A percentile compares a stretch with the other conserved stretches of the same genome.
Conservation (phyloP, 2,797 vertebrate genomes). For the Acipenser transmontanus region DNA sequence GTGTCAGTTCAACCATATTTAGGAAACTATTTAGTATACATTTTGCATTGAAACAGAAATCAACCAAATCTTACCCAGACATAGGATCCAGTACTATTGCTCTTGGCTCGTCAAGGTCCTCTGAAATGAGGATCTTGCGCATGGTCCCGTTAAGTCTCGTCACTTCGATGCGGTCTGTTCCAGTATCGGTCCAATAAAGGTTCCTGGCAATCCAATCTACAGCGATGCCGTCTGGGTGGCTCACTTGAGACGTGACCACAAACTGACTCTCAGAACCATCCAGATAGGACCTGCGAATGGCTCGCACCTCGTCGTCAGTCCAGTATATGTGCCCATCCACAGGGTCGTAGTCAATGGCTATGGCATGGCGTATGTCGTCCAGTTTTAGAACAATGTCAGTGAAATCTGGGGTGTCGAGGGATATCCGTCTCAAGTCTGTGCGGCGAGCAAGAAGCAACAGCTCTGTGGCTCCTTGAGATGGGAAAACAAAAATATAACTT, state of each 20-base stretch:
- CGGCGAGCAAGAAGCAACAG: conserved; percentile 83
- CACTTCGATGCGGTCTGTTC: conserved; percentile 92
- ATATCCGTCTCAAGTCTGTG: conserved; percentile 86
- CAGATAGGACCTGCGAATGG: conserved; percentile 79
- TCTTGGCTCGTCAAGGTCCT: conserved; percentile 89
- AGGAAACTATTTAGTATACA: too few relatives aligned
- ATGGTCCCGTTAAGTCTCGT: conserved; percentile 91
- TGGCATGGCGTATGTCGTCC: conserved; percentile 91
- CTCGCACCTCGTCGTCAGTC: conserved; percentile 90
- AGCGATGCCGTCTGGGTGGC: conserved; percentile 88
- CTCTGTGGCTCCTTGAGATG: conserved; percentile 72
- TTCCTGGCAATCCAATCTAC: conserved; percentile 95
- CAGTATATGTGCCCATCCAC: conserved; percentile 89
- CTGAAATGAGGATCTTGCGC: conserved; percentile 91
- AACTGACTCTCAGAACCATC: conserved; percentile 83
- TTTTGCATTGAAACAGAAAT: too few relatives aligned
- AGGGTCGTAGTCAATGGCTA: conserved; percentile 92
- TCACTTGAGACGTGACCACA: conserved; percentile 84
- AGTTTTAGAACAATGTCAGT: conserved; percentile 86
- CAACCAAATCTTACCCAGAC: conserved; percentile 64
- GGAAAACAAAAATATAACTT: background rate
- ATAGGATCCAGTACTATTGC: conserved; percentile 91
- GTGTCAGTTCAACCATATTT: too few relatives aligned
- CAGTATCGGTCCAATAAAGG: conserved; percentile 95
- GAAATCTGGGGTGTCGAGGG: conserved; percentile 89